phyloP scores from a whole-genome alignment of 2,113 vertebrate genomes.

The Platichthys stellatus region DNA sequence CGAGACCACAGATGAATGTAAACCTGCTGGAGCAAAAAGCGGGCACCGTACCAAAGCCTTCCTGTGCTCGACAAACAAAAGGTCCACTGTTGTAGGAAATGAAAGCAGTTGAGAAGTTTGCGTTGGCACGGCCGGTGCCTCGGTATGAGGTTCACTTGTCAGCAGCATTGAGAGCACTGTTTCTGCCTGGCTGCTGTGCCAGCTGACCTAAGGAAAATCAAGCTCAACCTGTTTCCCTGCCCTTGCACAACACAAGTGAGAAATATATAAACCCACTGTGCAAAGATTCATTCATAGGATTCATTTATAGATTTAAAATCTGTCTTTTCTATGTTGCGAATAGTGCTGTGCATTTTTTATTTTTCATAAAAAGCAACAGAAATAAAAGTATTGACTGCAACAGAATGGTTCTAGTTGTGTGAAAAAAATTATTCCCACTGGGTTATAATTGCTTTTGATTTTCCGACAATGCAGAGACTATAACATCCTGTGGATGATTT shows the following conservation, averaged over 20 bases:
- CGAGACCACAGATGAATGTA: conserved; percentile 53
- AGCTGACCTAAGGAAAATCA: conserved; percentile 73
- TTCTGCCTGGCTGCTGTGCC: conserved; percentile 64
- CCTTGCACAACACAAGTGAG: conserved; percentile 39
- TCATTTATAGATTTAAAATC: neutral
- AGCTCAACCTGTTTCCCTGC: conserved; percentile 73
- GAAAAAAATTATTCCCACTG: neutral
- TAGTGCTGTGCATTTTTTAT: neutral
- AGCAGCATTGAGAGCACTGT: conserved; percentile 58
- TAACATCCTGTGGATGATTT: neutral
- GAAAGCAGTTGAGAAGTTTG: conserved; percentile 64
- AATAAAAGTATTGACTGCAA: neutral
- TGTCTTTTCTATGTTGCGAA: neutral
- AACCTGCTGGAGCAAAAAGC: conserved; percentile 53
- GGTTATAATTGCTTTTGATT: neutral
- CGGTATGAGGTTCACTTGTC: conserved; percentile 74
- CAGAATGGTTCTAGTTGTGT: conserved; percentile 1
- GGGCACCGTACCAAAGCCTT: conserved; percentile 38
- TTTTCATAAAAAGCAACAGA: neutral
- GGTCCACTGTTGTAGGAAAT: conserved; percentile 73
- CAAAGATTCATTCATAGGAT: neutral
- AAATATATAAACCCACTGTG: conserved; percentile 42
- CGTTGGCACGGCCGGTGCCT: conserved; percentile 54
- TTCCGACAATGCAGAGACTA: neutral
- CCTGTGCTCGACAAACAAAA: conserved; percentile 70